These are phyloP conservation scores for Lasioglossum leucozonium DNA, from an alignment of 2,888 invertebrate species.

Conservation along the genomic window DNA sequence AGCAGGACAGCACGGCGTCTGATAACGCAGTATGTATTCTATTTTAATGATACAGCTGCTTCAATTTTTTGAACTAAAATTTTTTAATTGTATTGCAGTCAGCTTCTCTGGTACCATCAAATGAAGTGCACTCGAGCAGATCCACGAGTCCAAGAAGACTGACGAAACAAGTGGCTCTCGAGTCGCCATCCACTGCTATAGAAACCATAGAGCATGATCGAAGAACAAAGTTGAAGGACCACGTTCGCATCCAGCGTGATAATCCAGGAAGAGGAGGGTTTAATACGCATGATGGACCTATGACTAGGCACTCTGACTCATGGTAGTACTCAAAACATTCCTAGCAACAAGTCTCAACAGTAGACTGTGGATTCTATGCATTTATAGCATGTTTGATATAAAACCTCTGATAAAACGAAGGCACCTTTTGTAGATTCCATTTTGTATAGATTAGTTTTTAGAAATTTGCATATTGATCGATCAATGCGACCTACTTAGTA, in stretches of 20 bases:
- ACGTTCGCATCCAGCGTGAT: constrained; percentile 85
- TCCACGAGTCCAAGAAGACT: constrained; percentile 88
- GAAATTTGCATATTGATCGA: background rate
- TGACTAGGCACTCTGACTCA: constrained; percentile 79
- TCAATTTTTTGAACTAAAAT: background rate
- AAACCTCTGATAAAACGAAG: background rate
- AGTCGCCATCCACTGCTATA: constrained; percentile 87
- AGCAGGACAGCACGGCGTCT: constrained; percentile 78
- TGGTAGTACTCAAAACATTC: constrained; percentile 67
- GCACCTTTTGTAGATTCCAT: background rate
- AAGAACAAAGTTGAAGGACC: constrained; percentile 76
- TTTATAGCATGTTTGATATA: background rate
- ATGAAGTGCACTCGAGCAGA: constrained; percentile 81
- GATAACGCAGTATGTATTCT: constrained; percentile 72
- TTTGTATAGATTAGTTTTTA: background rate
- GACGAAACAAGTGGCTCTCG: constrained; percentile 90
- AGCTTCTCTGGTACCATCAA: constrained; percentile 71
- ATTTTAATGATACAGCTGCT: background rate
- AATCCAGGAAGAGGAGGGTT: constrained; percentile 84
- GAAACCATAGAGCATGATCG: constrained; percentile 77
- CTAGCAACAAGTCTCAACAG: background rate
- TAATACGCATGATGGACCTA: constrained; percentile 85
- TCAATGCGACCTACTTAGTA: background rate
- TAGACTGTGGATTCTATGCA: background rate
- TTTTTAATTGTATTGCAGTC: constrained; percentile 63